Evolutionary conservation across 1,140 invertebrate genomes (phyloP), one percentile per base, ranked within the genome.

Genomic region (Cepaea nemoralis): DNA sequence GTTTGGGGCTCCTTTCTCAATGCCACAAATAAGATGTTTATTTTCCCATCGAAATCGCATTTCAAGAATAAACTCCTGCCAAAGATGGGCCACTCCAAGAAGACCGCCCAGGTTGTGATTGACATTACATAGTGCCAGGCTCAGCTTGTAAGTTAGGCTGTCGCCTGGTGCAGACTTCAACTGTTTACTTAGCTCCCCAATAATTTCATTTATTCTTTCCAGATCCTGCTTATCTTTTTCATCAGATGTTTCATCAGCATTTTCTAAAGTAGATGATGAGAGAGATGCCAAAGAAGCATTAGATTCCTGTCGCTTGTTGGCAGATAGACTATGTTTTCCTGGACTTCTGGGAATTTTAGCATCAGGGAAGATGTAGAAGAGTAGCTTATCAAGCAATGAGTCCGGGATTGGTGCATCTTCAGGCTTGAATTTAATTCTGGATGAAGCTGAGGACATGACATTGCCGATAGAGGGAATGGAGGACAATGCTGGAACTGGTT

Each of bases 41-140:
- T 95, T 95, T 83, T 98, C 96, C 96, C 96, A 98, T 40, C 97
- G 92, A 87, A 96, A 96, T 78, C 97, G 93, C 84, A 99, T 93
- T 90, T 99, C 97, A 83, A 97, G 94, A 0, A 95, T 93, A 88
- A 99, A 95, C 88, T 98, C 97, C 86, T 96, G 95, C 97, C 97
- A 98, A 0, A 99, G 88, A 88, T 98, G 96, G 0, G 96, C 96
- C 40, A 98, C 93, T 80, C 96, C 95, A 55, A 93, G 91, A 0
- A 95, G 86, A 0, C 96, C 95, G n/a, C 96, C 96, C 63, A 95
- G 93, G 84, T 94, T 94, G 82, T 95, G 94, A 71, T 94, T 93
- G n/a, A 95, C 94, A 79, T 96, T 94, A 79, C 94, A 94, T 78
- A 96, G 92, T 14, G 96, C 94, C n/a, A 96, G 93, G n/a, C 96